Conservation (phyloP, 2,113 vertebrate genomes). For the Cervus canadensis region DNA sequence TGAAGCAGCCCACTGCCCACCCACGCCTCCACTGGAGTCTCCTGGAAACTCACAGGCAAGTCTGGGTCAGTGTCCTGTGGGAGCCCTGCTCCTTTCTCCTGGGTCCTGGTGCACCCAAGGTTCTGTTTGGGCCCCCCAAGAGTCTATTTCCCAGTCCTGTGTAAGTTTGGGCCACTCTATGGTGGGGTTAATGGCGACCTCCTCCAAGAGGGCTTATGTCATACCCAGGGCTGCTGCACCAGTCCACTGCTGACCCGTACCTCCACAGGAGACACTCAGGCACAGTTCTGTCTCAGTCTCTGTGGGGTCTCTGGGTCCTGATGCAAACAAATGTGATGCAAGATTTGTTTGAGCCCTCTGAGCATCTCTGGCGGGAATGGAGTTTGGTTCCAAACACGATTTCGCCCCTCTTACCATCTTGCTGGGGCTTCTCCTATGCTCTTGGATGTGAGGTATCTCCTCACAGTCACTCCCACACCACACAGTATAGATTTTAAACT, state of each 20-base stretch:
- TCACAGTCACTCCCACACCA: not conserved
- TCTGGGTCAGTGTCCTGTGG: not conserved
- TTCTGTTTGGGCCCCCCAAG: not conserved
- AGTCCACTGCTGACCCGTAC: not conserved
- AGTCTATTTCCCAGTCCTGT: not conserved
- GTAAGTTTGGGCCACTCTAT: not conserved
- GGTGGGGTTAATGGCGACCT: not conserved
- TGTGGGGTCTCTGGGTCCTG: not conserved
- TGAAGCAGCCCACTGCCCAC: not conserved
- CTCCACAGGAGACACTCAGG: not conserved
- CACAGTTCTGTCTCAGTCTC: not conserved
- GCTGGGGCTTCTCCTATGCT: not conserved
- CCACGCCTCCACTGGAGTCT: not conserved
- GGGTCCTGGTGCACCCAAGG: not conserved
- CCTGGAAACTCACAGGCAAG: not conserved
- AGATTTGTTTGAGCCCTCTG: not conserved
- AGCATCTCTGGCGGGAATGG: not conserved
- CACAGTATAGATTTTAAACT: not conserved
- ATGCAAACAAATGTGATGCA: not conserved
- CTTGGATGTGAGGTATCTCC: fast-evolving
- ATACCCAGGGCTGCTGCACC: not conserved
- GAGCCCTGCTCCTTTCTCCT: not conserved
- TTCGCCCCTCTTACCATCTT: not conserved
- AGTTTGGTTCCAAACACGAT: not conserved
- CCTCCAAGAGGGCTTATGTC: not conserved